Evolutionary conservation across 2,797 vertebrate species (phyloP), one percentile per base, ranked within the genome.

Genomic region (Gymnoscopelus braueri): DNA sequence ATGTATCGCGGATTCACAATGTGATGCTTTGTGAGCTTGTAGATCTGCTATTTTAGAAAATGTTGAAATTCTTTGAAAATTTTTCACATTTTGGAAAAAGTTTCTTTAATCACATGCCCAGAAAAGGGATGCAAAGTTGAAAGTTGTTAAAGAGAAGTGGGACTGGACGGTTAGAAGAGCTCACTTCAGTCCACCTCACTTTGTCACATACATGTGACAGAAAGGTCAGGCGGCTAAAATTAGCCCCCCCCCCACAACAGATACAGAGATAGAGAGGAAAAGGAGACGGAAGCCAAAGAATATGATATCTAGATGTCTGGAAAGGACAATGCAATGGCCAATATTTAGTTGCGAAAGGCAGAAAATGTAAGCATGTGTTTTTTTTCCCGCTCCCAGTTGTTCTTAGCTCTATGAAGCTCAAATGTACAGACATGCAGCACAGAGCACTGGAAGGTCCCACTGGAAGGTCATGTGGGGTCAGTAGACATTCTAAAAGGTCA

Each of bases 181-280:
- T 48, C 61, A 65, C 74, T 61, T 32, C 75, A 58, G 62, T 72
- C 61, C 35, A 75, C 71, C 69, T 72, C 71, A 67, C 78, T 49
- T 72, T 78, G 91, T 86, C 84, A 76, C 79, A 74, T 80, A 85
- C 80, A 80, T 74, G 83, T 83, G 85, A 88, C 72, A 76, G 77
- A 92, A 94, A 94, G 93, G 93, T 92, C 91, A 91, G 15, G 3
- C 7, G 50, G 84, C 90, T 93, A 94, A 92, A 93, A 89, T 92
- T 92, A 94, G 81, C 70, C 26, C 59, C 59, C 67, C 60, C 62
- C 54, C 2, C 53, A 63, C 61, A 69, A 79, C 57, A 83, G 57
- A 78, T 68, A 77, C 52, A 53, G 60, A 60, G 55, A 69, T 77
- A 50, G 14, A 79, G 65, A 72, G 56, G 39, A 44, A 73, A 35